Evolutionary conservation across 2,888 invertebrate species (phyloP), one percentile per base, ranked within the genome.

Genomic region (Hipparchia semele): DNA sequence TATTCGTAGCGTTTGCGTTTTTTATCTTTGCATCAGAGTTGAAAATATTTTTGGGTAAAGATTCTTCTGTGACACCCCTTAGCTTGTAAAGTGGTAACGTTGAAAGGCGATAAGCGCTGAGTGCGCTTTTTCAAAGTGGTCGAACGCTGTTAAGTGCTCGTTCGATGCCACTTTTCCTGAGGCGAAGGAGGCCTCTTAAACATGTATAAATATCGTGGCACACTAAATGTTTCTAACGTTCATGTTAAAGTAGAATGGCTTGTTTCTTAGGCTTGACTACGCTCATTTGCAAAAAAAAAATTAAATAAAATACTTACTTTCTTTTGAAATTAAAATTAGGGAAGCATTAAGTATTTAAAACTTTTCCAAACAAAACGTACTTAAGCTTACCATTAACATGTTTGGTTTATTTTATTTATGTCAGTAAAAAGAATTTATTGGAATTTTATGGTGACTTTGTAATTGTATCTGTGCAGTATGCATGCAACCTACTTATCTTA

Each of bases 21-120:
- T 51, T 67, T 71, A 62, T 71, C 45, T 49, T 46, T 45, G 62
- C 59, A 65, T 65, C 62, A 59, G 62, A 33, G 53, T 66, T 68
- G 51, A 51, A 73, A 68, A 67, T 73, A 70, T 71, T 64, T 73
- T 70, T 8, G 65, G 71, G 66, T 62, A 70, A 74, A 73, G 70
- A 54, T 51, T 39, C 62, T 23, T 69, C 45, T n/a, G 64, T 68
- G 23, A 65, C 68, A 71, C 72, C 75, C 75, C 75, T 73, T 53
- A 67, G 61, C 72, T 75, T 75, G 74, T 78, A 76, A 79, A 82
- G 82, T 81, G 83, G 81, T 81, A 80, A 80, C 82, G 86, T 80
- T 82, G 81, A 86, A 83, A 84, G 84, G 81, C 87, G 88, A 88
- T 89, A 89, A 83, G 86, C 81, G 90, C 87, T 84, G 89, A 91